Conservation (phyloP, 2,113 vertebrate genomes). For the Oceanites oceanicus region DNA sequence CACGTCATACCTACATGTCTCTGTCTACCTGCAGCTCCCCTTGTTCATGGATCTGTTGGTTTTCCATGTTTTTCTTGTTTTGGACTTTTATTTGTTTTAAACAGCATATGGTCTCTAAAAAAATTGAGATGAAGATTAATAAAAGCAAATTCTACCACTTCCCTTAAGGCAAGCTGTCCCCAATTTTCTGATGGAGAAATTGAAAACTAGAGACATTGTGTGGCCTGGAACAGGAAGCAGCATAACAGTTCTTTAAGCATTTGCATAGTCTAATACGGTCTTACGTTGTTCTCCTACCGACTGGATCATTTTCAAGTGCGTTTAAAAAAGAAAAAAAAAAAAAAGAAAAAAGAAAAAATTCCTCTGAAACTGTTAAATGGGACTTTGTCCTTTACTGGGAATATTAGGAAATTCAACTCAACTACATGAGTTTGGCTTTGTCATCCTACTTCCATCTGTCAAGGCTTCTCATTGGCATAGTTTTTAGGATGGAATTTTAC, state of each 20-base stretch:
- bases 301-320: neutral
- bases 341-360: no score
- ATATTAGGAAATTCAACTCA: neutral
- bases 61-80: neutral
- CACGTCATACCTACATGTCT: accelerated
- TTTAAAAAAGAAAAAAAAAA: neutral
- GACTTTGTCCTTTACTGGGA: neutral
- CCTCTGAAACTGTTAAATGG: neutral
- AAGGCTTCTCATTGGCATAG: neutral
- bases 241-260: neutral
- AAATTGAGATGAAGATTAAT: neutral
- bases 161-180: neutral
- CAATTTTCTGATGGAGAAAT: neutral
- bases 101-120: neutral
- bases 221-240: neutral
- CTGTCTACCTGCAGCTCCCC: neutral
- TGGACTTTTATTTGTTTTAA: neutral
- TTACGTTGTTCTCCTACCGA: neutral
- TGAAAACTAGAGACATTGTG: neutral
- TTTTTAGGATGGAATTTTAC: slow-evolving; percentile 1
- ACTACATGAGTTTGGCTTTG: neutral
- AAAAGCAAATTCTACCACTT: neutral
- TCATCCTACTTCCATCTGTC: slow-evolving; percentile 30
- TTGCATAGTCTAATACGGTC: neutral
- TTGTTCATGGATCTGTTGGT: neutral